Conservation (phyloP, 37 sponge, comb jelly and placozoan genomes). For the Lycopodina hypogea region DNA sequence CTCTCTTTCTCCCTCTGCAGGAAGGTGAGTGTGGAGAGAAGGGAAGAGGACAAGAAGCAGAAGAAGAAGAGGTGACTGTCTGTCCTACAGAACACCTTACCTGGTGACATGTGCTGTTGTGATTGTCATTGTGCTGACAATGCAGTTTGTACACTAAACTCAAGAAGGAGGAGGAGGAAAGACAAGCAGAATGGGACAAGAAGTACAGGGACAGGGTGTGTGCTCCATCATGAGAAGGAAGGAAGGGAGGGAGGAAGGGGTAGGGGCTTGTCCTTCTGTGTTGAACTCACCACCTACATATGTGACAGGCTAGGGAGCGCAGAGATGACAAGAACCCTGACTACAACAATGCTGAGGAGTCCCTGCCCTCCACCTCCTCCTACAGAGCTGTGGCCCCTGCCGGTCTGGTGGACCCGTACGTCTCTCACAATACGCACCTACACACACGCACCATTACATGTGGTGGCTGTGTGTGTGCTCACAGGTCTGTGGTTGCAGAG, state of each 20-base stretch:
- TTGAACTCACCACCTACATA: no score
- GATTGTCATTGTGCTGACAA: neutral
- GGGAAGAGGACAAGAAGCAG: slow-evolving; percentile 24
- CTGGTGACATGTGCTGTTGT: slow-evolving; percentile 13
- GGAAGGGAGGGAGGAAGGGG: no score
- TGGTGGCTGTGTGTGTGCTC: no score
- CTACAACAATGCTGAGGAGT: slow-evolving; percentile 49
- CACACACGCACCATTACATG: no score
- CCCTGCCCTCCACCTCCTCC: slow-evolving; percentile 30
- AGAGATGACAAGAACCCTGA: slow-evolving; percentile 80
- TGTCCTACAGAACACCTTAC: neutral
- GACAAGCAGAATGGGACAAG: slow-evolving; percentile 68
- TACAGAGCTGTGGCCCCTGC: slow-evolving; percentile 80
- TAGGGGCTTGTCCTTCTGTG: neutral
- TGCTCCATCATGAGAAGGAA: neutral
- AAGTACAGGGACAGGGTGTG: slow-evolving; percentile 92
- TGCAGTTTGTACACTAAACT: slow-evolving; percentile 31
- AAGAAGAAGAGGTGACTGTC: slow-evolving; percentile 29
- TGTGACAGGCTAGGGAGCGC: slow-evolving; percentile 83
- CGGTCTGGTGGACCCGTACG: slow-evolving; percentile 32
- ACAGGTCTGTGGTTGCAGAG: slow-evolving; percentile 52
- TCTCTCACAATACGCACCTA: no score
- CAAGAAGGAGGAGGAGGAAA: slow-evolving; percentile 70
- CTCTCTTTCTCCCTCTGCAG: slow-evolving; percentile 4
- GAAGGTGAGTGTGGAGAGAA: neutral